Percentiles rank a stretch among this genome's conserved stretches.
phyloP scores from a whole-genome alignment of 2,797 vertebrate species.

The Chaenodraco wilsoni region DNA sequence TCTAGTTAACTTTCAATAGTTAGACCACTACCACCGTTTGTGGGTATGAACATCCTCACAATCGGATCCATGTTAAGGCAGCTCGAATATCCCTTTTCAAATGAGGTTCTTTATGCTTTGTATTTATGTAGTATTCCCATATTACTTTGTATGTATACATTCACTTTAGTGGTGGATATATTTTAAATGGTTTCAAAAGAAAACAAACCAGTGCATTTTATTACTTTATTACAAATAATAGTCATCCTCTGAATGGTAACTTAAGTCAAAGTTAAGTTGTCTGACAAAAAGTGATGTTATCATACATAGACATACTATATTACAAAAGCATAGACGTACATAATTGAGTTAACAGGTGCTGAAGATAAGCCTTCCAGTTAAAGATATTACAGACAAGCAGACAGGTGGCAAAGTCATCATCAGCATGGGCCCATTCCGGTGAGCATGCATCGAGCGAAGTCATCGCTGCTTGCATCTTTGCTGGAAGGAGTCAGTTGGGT shows the following conservation, averaged over 20 bases:
- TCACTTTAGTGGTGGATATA: neutral
- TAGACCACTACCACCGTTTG: constrained; percentile 1
- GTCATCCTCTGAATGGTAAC: constrained; percentile 9
- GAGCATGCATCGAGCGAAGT: neutral
- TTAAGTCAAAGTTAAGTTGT: constrained; percentile 11
- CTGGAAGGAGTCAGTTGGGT: neutral
- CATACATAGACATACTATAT: neutral
- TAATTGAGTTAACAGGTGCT: constrained; percentile 13
- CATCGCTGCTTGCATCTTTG: constrained; percentile 6
- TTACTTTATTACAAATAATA: constrained; percentile 48
- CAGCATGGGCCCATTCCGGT: neutral
- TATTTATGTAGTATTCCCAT: neutral
- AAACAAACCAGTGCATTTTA: constrained; percentile 17
- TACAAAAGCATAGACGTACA: constrained; percentile 9
- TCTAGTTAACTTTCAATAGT: neutral
- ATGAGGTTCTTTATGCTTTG: neutral
- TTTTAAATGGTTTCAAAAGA: neutral
- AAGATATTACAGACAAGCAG: constrained; percentile 5
- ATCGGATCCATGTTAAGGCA: neutral
- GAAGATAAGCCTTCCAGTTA: neutral
- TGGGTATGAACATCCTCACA: neutral
- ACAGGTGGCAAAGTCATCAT: neutral
- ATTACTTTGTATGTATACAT: neutral
- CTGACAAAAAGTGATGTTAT: constrained; percentile 19
- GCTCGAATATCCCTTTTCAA: neutral